Evolutionary conservation across 2,888 invertebrate species (phyloP), one percentile per base, ranked within the genome.

Genomic region (Alsophila aescularia): DNA sequence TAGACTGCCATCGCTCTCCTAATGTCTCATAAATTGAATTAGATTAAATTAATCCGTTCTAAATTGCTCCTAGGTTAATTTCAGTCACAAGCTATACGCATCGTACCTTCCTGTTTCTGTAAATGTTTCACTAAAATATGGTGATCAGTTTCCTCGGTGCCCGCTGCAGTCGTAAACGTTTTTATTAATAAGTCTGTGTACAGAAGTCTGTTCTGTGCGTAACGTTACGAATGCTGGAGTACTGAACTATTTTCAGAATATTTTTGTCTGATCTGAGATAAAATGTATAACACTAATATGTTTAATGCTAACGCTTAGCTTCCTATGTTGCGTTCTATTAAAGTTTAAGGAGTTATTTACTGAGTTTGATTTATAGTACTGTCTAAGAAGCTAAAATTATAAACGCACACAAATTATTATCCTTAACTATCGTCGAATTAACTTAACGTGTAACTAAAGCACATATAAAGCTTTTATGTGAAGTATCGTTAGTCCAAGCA

Each of bases 141-240:
- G 37, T 7, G 27, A 35, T 40, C 39, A 34, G 40, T 43, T 27
- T 27, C 9, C 32, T 31, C 29, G 43, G 21, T 37, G 40, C 37
- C 16, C 41, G 14, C 35, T 21, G 48, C 48, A 47, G 24, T 14
- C 43, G 54, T 49, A 44, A 54, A 54, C 54, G 39, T 54, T 54
- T 54, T 54, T 54, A 54, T 54, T 54, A 54, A 54, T 54, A 54
- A 34, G 44, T 49, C 29, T 44, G 39, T 54, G 27, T 18, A 35
- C 36, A 21, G 13, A 21, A 27, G 29, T 16, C 34, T 32, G 14
- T 5, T 14, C 36, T 34, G 27, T 44, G 43, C 44, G 12, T 54
- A 24, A 37, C 48, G 54, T 39, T 54, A 44, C 49, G 43, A 49
- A 43, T 44, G 49, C 15, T 27, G 14, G 41, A 31, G 34, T 34